Conservation (phyloP, 2,113 vertebrate genomes). For the Cisticola juncidis region DNA sequence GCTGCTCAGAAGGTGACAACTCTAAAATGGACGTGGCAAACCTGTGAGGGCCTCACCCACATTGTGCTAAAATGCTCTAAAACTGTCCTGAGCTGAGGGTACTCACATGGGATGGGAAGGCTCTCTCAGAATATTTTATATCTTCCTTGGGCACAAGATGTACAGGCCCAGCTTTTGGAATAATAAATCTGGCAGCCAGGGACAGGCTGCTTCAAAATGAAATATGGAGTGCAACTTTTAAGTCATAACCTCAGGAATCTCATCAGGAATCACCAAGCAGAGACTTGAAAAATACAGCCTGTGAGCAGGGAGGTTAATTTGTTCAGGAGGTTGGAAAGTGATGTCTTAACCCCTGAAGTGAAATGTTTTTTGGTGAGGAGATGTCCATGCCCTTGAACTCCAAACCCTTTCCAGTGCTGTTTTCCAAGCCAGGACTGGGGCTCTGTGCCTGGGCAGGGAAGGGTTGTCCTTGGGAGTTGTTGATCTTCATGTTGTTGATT, state of each 20-base stretch:
- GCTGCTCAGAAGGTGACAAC: neutral
- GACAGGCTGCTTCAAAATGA: constrained; percentile 34
- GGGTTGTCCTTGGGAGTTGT: neutral
- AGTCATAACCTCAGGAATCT: constrained; percentile 47
- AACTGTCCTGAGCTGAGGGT: neutral
- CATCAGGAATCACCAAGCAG: constrained; percentile 38
- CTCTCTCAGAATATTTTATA: neutral
- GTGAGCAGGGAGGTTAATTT: neutral
- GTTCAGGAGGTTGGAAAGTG: neutral
- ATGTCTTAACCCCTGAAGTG: neutral
- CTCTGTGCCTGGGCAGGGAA: neutral
- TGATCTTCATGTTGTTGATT: neutral
- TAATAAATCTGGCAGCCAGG: constrained; percentile 52
- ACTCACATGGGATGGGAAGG: neutral
- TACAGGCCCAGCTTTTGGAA: constrained; percentile 1
- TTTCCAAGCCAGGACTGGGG: neutral
- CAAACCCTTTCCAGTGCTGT: neutral
- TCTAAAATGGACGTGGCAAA: neutral
- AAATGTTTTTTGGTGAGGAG: neutral
- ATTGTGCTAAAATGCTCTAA: neutral
- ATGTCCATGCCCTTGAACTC: neutral
- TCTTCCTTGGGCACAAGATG: neutral
- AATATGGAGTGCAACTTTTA: constrained; percentile 20
- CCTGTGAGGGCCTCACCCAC: neutral
- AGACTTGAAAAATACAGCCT: neutral